Percentiles rank a stretch among this genome's conserved stretches.
phyloP scores from a whole-genome alignment of 2,888 invertebrate species.

The Spodoptera picta region DNA sequence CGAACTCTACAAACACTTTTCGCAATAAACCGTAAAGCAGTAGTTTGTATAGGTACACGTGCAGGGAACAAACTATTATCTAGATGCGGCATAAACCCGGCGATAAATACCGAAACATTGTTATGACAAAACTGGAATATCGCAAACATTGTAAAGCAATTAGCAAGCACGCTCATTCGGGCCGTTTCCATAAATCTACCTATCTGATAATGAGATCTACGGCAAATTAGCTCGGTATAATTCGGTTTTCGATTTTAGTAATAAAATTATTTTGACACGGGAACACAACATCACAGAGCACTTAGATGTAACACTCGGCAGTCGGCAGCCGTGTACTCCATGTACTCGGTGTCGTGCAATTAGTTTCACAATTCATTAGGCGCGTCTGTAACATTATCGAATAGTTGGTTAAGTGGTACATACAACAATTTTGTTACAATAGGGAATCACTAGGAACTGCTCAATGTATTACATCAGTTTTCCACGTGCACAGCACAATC shows the following conservation, averaged over 20 bases:
- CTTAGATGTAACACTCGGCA: constrained; percentile 30
- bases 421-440: too few species aligned
- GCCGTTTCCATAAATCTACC: constrained; percentile 62
- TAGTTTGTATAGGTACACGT: constrained; percentile 5
- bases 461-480: too few species aligned
- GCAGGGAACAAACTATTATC: constrained; percentile 40
- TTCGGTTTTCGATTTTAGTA: constrained; percentile 58
- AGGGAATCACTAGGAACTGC: too few species aligned
- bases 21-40: not conserved
- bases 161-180: constrained; percentile 55
- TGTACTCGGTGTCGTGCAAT: too few species aligned
- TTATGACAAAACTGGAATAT: constrained; percentile 49
- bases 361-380: constrained; percentile 14
- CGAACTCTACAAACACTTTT: not conserved
- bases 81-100: constrained; percentile 29
- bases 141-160: constrained; percentile 62
- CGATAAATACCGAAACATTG: constrained; percentile 25
- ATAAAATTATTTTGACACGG: constrained; percentile 55
- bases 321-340: too few species aligned
- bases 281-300: constrained; percentile 46
- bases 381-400: not conserved
- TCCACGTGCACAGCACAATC: too few species aligned
- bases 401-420: not conserved
- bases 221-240: constrained; percentile 64
- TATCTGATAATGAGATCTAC: constrained; percentile 68